Base-by-base conservation (phyloP, 2,888 invertebrate species). In the Mythimna lalbum region DNA sequence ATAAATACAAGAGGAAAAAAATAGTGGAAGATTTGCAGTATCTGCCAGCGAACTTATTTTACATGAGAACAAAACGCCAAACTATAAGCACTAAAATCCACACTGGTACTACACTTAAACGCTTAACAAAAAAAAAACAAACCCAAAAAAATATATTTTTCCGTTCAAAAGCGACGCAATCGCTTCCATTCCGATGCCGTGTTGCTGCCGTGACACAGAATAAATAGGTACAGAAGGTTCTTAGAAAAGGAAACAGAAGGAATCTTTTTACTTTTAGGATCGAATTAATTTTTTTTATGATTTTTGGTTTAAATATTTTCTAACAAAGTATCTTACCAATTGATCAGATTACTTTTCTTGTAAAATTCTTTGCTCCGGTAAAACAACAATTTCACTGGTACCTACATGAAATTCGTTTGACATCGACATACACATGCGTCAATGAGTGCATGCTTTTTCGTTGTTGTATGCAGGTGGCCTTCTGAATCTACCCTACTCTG, bases 91-190 rank as follows among this genome's bases (percentile, higher is more conserved):
- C 9, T 66, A 39, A 75, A 70, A 64, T 31, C 47, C 6, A 21
- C 56, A 56, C 43, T 1, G 1, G 57, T 23, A 33, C 39, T 67
- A 19, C 33, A 57, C 10, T 6, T 57, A 49, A 63, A 78, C 6
- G 31, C 17, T 50, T 3, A 53, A n/a, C n/a, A 69, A 62, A 62
- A 4, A 63, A 23, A 52, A 36, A 2, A 53, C 17, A 65, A 49
- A 12, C 0, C 14, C 17, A 0, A 0, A 6, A 52, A 61, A 47
- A 62, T 50, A 67, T 17, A 50, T 31, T 43, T 72, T 33, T 9
- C 21, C 3, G 14, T 14, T 55, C 31, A 66, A 67, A 73, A 70
- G 50, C 49, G 17, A 62, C 56, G 60, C 69, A 76, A 78, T 82
- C 57, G 76, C 47, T 43, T 57, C 43, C 49, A 63, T 64, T 50